phyloP scores from a whole-genome alignment of 2,888 invertebrate species.

The Nasonovia ribisnigri region DNA sequence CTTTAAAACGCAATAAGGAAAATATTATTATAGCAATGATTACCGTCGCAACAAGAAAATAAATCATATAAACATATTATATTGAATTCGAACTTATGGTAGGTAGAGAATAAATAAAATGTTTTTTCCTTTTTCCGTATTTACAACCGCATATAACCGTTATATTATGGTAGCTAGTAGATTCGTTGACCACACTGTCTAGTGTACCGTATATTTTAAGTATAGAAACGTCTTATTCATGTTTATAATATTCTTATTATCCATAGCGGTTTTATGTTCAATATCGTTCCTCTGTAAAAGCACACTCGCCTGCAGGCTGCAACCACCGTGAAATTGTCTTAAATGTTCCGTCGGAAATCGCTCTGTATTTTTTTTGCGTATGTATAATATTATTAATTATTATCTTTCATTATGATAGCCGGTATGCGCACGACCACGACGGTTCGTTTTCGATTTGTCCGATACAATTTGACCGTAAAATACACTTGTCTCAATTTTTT shows the following conservation, averaged over 20 bases:
- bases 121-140: not conserved
- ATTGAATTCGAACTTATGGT: not conserved
- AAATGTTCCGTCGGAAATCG: not conserved
- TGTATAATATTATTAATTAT: not conserved
- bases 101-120: not conserved
- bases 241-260: not conserved
- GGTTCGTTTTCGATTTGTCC: not conserved
- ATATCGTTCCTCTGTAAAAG: too few relatives aligned
- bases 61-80: not conserved
- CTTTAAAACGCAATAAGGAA: not conserved
- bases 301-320: not conserved
- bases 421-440: not conserved
- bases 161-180: not conserved
- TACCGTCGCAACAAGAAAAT: not conserved
- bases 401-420: not conserved
- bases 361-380: not conserved
- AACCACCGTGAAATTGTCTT: not conserved
- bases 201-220: not conserved
- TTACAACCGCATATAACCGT: not conserved
- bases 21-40: not conserved
- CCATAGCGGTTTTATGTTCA: not conserved
- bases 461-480: not conserved
- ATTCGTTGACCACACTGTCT: not conserved
- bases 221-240: not conserved
- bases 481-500: not conserved